These are phyloP conservation scores for Hycleus phaleratus DNA, from an alignment of 1,140 invertebrate species.

Conservation along the genomic window DNA sequence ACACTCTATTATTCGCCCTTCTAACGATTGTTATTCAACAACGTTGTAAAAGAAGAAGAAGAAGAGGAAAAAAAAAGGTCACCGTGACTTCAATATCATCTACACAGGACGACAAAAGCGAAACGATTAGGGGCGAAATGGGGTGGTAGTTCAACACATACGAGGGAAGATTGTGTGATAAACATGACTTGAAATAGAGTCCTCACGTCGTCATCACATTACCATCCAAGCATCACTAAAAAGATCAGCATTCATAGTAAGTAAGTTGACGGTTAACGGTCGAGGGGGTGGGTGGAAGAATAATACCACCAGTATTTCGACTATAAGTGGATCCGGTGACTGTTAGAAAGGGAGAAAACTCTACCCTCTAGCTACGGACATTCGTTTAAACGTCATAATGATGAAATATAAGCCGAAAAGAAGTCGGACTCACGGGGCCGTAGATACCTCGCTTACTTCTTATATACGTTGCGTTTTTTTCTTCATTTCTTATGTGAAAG, in stretches of 20 bases:
- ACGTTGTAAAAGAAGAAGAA: too few relatives aligned
- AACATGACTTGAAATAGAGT: not conserved
- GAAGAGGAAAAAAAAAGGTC: too few relatives aligned
- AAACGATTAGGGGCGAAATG: not conserved
- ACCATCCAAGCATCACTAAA: not conserved
- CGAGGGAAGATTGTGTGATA: too few relatives aligned
- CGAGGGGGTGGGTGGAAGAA: not conserved
- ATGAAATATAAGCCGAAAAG: conserved; percentile 15
- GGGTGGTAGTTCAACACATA: not conserved
- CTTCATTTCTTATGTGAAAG: not conserved
- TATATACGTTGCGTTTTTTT: too few relatives aligned
- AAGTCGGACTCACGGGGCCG: not conserved
- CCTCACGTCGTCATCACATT: not conserved
- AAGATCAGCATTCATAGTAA: conserved; percentile 18
- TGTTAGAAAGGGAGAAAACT: conserved; percentile 2
- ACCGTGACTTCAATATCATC: too few relatives aligned
- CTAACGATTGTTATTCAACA: too few relatives aligned
- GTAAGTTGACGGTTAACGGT: not conserved
- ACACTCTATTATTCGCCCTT: too few relatives aligned
- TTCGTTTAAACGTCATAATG: conserved; percentile 17
- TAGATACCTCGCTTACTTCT: too few relatives aligned
- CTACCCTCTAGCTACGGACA: conserved; percentile 1
- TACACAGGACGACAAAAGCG: not conserved
- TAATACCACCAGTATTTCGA: conserved; percentile 7
- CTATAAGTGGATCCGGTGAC: conserved; percentile 8